Evolutionary conservation across 2,113 vertebrate genomes (phyloP), one percentile per base, ranked within the genome.

Genomic region (Camelus bactrianus): DNA sequence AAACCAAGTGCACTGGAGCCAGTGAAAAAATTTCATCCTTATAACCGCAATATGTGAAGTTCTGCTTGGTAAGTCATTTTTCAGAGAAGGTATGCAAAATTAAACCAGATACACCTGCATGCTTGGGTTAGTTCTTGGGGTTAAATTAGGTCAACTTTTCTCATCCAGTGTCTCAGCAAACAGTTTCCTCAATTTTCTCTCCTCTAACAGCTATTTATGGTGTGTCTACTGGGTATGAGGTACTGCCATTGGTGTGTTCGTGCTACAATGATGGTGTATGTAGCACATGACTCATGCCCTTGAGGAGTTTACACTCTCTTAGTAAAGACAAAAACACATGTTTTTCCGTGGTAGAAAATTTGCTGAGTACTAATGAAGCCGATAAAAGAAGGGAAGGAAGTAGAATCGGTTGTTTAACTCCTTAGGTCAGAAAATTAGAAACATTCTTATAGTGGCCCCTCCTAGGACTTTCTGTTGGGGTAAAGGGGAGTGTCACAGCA

Each of bases 71-170:
- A 91, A 97, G 94, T 93, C 28, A 83, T 93, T 97, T 96, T 89
- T 96, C 93, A 80, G 67, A 48, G 96, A 97, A 94, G 94, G 91
- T 95, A 95, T 94, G 95, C 64, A 91, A 95, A 96, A 95, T 92
- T 93, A 93, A 97, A 97, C 86, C 69, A 96, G 91, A 96, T 79
- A 94, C 89, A 97, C 95, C 94, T 97, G 95, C 8, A 10, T 79
- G 46, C 67, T 91, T 77, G 89, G 79, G 72, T 46, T 86, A 95
- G 54, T 69, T 85, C 82, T 64, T 42, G 32, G 60, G 85, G 82
- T 91, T 86, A 93, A 86, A 48, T 75, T 94, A 93, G 96, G 96
- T 60, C 85, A 93, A 54, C 7, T 10, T 93, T 94, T 77, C 60
- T 48, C n/a, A 79, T 60, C 24, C 10, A 20, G 19, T 72, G 56